A percentile compares a stretch with the other conserved stretches of the same genome.
phyloP scores from a whole-genome alignment of 2,113 vertebrate species.

The Peromyscus californicus region DNA sequence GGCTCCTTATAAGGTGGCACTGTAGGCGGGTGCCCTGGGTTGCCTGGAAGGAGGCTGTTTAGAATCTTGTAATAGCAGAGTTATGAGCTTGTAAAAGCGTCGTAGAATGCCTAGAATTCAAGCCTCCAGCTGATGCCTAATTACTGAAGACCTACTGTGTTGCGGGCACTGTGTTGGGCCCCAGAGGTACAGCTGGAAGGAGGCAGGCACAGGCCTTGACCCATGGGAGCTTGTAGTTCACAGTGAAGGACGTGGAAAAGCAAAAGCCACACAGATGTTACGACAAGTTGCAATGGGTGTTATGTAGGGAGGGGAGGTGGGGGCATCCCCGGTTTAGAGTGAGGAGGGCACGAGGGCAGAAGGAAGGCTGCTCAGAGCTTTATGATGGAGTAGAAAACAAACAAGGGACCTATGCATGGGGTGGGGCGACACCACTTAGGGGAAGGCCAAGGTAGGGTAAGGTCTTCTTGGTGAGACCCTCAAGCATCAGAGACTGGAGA shows the following conservation, averaged over 20 bases:
- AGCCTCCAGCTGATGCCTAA: background rate
- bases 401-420: background rate
- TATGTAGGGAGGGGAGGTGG: background rate
- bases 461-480: background rate
- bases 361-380: background rate
- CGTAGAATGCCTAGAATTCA: conserved; percentile 53
- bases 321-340: background rate
- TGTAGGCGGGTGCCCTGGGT: conserved; percentile 70
- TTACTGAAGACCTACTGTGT: conserved; percentile 31
- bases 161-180: background rate
- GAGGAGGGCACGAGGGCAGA: too few relatives aligned
- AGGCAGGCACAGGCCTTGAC: background rate
- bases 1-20: conserved; percentile 80
- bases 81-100: conserved; percentile 64
- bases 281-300: background rate
- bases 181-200: background rate
- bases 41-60: conserved; percentile 49
- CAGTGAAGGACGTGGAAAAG: background rate
- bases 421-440: background rate
- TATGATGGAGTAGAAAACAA: background rate
- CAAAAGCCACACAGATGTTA: background rate
- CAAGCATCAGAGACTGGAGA: background rate
- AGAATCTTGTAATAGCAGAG: conserved; percentile 66
- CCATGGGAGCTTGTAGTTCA: background rate
- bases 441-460: background rate